These are phyloP conservation scores for Cryptoprocta ferox DNA, from an alignment of 2,797 vertebrate genomes.

Conservation along the genomic window DNA sequence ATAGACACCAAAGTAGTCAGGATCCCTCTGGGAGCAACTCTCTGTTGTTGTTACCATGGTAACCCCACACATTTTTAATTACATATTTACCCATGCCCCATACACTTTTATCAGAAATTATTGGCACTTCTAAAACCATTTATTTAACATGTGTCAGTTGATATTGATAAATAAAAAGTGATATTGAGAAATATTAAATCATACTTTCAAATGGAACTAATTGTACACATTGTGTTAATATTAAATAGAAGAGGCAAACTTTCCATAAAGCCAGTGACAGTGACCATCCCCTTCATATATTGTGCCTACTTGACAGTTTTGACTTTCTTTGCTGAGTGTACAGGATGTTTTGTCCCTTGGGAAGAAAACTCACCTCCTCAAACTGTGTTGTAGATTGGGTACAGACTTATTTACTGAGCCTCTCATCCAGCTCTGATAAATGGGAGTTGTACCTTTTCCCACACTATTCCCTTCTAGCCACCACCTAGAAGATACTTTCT, in stretches of 20 bases:
- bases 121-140: background rate
- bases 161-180: background rate
- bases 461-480: background rate
- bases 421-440: background rate
- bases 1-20: background rate
- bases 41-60: conserved; percentile 2
- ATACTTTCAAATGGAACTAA: conserved; percentile 49
- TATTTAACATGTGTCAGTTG: background rate
- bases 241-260: background rate
- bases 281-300: background rate
- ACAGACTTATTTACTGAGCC: background rate
- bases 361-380: background rate
- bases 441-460: background rate
- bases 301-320: background rate
- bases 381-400: background rate
- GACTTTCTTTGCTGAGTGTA: background rate
- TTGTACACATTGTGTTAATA: background rate
- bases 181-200: conserved; percentile 12
- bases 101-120: conserved; percentile 47
- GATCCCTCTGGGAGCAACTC: background rate
- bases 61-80: conserved; percentile 36
- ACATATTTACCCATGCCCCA: conserved; percentile 3
- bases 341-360: background rate
- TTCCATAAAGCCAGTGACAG: background rate
- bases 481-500: background rate